Percentiles rank a stretch among this genome's conserved stretches.
phyloP scores from a whole-genome alignment of 2,113 vertebrate species.

The Procavia capensis region DNA sequence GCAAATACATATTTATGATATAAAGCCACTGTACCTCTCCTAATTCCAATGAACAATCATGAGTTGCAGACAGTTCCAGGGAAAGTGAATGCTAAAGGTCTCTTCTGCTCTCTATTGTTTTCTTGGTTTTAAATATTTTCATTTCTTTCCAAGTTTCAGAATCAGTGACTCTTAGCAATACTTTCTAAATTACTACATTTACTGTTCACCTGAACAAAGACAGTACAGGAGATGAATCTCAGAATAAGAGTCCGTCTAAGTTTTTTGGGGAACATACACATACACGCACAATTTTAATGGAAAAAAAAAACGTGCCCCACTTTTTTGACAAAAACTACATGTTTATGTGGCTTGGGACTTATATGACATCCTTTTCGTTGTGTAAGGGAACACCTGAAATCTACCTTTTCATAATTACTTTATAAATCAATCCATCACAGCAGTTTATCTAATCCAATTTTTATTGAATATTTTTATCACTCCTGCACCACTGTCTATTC shows the following conservation, averaged over 20 bases:
- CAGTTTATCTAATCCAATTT: constrained; percentile 6
- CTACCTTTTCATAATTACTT: constrained; percentile 36
- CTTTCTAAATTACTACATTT: neutral
- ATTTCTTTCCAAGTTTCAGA: neutral
- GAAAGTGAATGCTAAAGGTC: neutral
- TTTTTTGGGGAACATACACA: neutral
- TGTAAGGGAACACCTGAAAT: neutral
- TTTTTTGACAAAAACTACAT: neutral
- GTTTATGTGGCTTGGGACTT: neutral
- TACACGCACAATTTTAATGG: neutral
- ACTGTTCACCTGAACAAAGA: neutral
- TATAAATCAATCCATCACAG: neutral
- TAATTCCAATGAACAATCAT: neutral
- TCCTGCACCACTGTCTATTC: neutral
- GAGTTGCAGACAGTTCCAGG: neutral
- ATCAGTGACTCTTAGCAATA: neutral
- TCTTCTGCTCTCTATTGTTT: neutral
- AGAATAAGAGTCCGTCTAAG: neutral
- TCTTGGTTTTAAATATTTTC: neutral
- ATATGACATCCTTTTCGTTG: neutral
- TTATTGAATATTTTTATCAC: constrained; percentile 15
- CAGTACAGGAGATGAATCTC: neutral
- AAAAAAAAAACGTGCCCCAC: neutral
- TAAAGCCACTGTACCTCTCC: neutral
- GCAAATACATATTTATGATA: neutral